phyloP scores from a whole-genome alignment of 2,797 vertebrate genomes.

The Amphiprion clarkii region DNA sequence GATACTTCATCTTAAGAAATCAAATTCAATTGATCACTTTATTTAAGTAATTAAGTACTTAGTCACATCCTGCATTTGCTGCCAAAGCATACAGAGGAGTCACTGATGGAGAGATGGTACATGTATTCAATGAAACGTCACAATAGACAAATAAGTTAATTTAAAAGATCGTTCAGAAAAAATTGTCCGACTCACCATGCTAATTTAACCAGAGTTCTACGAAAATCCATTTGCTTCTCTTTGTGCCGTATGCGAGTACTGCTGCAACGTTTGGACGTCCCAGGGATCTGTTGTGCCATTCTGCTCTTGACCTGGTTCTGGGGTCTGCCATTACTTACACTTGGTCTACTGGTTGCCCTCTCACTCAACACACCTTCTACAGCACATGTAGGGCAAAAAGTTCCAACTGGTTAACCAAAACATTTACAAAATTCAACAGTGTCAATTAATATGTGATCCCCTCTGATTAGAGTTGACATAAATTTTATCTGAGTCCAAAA shows the following conservation, averaged over 20 bases:
- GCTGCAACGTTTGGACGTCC: neutral
- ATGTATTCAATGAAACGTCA: neutral
- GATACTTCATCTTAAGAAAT: neutral
- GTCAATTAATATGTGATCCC: neutral
- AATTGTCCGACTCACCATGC: constrained; percentile 36
- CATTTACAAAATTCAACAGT: neutral
- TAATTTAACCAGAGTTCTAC: constrained; percentile 26
- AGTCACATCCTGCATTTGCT: no score
- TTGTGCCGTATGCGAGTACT: neutral
- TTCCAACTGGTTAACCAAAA: neutral
- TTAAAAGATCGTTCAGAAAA: neutral
- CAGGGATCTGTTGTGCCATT: neutral
- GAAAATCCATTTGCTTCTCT: constrained; percentile 22
- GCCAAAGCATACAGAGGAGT: no score
- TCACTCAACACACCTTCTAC: constrained; percentile 16
- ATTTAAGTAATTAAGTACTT: no score
- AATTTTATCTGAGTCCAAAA: neutral
- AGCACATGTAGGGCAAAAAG: neutral
- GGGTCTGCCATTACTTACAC: neutral
- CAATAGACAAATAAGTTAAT: neutral
- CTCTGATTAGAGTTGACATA: no score
- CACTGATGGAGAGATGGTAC: neutral
- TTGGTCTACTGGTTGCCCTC: neutral
- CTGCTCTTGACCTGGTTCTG: neutral
- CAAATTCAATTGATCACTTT: neutral